These are phyloP conservation scores for Eustalomyia histrio DNA, from an alignment of 2,888 invertebrate genomes.

Conservation along the genomic window DNA sequence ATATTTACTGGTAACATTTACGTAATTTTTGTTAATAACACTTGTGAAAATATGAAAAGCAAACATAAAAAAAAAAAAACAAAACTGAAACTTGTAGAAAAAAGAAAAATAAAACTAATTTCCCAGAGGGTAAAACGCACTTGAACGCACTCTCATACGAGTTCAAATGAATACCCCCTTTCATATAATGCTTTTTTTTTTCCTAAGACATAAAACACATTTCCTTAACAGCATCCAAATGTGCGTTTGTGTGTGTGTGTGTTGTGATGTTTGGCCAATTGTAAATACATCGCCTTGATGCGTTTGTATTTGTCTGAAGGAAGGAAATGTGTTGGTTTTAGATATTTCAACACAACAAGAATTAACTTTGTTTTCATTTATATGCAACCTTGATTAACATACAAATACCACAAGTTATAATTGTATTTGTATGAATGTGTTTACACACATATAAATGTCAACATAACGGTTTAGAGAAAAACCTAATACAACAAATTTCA, in stretches of 20 bases:
- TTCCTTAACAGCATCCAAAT: not conserved
- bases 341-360: conserved; percentile 12
- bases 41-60: conserved; percentile 45
- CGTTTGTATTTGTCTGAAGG: conserved; percentile 9
- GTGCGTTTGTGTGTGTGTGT: too few species aligned
- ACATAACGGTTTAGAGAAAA: too few species aligned
- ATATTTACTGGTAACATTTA: conserved; percentile 6
- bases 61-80: conserved; percentile 24
- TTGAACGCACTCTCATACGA: conserved; percentile 34
- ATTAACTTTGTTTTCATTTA: conserved; percentile 31
- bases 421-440: not conserved
- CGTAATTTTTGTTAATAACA: conserved; percentile 50
- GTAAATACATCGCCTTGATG: not conserved
- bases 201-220: conserved; percentile 23
- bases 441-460: not conserved
- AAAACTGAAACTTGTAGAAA: conserved; percentile 6
- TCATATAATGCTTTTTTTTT: not conserved
- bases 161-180: conserved; percentile 14
- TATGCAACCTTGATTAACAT: conserved; percentile 11
- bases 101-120: conserved; percentile 46
- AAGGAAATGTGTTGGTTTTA: conserved; percentile 27
- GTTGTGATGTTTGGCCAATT: conserved; percentile 3
- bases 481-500: too few species aligned
- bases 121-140: conserved; percentile 56
- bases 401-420: too few species aligned